phyloP scores from a whole-genome alignment of 2,888 invertebrate species.

The Macrosiphum euphorbiae region DNA sequence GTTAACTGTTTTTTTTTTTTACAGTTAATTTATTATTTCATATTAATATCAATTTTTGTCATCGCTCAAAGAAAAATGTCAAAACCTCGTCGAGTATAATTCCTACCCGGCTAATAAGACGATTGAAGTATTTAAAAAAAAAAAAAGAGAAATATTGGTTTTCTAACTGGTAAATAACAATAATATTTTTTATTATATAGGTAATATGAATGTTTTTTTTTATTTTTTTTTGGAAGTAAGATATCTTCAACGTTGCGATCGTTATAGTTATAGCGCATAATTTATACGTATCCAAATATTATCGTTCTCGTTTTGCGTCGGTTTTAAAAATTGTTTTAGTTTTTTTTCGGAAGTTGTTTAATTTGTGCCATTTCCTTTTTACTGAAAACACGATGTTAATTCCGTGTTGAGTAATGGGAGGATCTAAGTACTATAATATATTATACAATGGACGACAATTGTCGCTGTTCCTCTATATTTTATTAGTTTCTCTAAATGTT shows the following conservation, averaged over 20 bases:
- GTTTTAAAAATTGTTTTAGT: background rate
- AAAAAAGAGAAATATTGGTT: background rate
- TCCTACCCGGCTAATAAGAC: background rate
- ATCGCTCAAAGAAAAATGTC: background rate
- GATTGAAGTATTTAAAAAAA: background rate
- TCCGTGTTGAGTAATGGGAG: background rate
- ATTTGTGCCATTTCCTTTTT: conserved; percentile 1
- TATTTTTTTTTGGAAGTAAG: background rate
- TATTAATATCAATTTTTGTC: background rate
- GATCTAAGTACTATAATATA: conserved; percentile 9
- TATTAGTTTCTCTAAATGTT: conserved; percentile 10
- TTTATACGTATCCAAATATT: background rate
- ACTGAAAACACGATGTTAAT: conserved; percentile 14
- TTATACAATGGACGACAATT: background rate
- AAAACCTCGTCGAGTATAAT: background rate
- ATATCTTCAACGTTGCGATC: background rate
- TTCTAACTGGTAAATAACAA: background rate
- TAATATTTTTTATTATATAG: background rate
- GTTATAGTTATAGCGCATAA: background rate
- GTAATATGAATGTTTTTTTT: too few relatives aligned
- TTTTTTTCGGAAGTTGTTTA: conserved; percentile 6
- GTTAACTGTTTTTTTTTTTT: background rate
- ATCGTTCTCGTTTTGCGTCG: background rate
- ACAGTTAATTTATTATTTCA: background rate
- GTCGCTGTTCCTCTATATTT: conserved; percentile 10